phyloP scores from a whole-genome alignment of 2,113 vertebrate genomes.

The Paradoxurus hermaphroditus region DNA sequence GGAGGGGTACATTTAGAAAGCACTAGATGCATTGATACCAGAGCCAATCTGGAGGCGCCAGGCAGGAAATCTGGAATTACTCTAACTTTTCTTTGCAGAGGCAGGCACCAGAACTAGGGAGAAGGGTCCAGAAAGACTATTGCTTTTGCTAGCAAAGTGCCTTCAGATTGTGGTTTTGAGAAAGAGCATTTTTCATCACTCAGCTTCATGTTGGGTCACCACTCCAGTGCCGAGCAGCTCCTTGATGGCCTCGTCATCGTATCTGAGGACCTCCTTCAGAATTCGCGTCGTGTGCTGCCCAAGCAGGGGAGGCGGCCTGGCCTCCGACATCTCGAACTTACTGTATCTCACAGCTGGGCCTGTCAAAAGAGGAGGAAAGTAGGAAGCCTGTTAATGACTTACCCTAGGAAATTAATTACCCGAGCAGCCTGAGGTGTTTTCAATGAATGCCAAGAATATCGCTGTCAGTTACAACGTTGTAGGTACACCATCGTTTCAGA shows the following conservation, averaged over 20 bases:
- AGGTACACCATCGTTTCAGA: neutral
- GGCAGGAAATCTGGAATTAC: neutral
- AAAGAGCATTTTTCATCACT: slow-evolving; percentile 78
- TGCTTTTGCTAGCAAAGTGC: slow-evolving; percentile 38
- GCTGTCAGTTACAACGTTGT: neutral
- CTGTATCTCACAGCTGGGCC: slow-evolving; percentile 94
- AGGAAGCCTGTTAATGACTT: slow-evolving; percentile 54
- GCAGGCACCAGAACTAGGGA: neutral
- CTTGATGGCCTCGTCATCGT: slow-evolving; percentile 84
- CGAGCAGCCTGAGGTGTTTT: neutral
- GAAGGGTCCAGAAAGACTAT: slow-evolving; percentile 59
- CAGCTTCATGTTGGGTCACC: slow-evolving; percentile 85
- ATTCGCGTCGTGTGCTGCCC: slow-evolving; percentile 93
- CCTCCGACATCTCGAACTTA: slow-evolving; percentile 83
- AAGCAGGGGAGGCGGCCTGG: slow-evolving; percentile 89
- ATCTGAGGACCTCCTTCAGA: slow-evolving; percentile 87
- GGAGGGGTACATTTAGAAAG: neutral
- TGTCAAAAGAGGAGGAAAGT: slow-evolving; percentile 72
- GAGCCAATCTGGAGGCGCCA: slow-evolving; percentile 7
- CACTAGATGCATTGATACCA: slow-evolving; percentile 50
- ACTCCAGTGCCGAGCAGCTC: slow-evolving; percentile 83
- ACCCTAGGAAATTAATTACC: slow-evolving; percentile 46
- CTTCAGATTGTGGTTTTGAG: slow-evolving; percentile 49
- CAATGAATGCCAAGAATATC: slow-evolving; percentile 37
- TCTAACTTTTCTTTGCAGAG: neutral